Conservation (phyloP, 2,113 vertebrate genomes). For the Sakesphorus luctuosus region DNA sequence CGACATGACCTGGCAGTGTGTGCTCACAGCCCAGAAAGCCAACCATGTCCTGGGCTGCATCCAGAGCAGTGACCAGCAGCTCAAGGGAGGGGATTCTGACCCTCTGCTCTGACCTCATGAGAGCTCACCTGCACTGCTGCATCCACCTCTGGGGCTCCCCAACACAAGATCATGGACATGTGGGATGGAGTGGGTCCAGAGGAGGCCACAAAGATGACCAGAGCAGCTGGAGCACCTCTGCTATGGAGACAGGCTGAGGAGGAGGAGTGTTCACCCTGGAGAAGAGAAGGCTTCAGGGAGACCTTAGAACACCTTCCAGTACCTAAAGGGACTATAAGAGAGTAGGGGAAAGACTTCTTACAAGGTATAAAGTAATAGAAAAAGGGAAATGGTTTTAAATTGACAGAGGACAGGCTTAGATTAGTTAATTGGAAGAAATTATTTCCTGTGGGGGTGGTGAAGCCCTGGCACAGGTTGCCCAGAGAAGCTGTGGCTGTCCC, state of each 20-base stretch:
- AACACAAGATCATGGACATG: rapidly evolving
- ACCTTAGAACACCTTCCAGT: background rate
- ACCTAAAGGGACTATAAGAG: background rate
- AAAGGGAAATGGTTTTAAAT: background rate
- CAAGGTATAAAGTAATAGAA: background rate
- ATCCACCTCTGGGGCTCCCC: background rate
- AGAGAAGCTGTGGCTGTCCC: background rate
- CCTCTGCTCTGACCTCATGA: background rate
- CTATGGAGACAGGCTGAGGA: background rate
- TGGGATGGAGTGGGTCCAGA: background rate
- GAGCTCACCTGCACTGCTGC: background rate
- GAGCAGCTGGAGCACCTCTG: background rate
- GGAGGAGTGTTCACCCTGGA: background rate
- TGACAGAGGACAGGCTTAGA: background rate
- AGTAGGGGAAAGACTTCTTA: background rate
- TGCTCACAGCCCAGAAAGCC: background rate
- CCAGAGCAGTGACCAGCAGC: background rate
- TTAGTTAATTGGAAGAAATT: background rate
- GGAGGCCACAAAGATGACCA: background rate
- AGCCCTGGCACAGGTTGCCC: background rate
- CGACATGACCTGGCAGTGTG: rapidly evolving
- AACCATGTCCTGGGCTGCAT: background rate
- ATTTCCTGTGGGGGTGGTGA: background rate
- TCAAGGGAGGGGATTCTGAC: background rate
- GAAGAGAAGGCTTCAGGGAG: background rate